phyloP scores from a whole-genome alignment of 2,113 vertebrate species.

The Tapirus terrestris region DNA sequence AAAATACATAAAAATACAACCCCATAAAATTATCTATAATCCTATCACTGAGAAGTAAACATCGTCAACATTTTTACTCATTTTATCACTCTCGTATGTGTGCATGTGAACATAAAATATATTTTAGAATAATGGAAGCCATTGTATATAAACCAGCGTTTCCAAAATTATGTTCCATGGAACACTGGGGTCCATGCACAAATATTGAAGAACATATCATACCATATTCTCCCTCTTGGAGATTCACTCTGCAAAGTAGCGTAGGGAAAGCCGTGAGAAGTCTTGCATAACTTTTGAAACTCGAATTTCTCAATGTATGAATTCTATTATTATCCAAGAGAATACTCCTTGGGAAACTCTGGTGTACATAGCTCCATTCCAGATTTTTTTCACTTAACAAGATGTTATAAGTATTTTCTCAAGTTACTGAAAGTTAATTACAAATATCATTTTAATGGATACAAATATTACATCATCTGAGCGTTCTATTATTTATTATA shows the following conservation, averaged over 20 bases:
- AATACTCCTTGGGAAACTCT: conserved; percentile 8
- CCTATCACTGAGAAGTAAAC: neutral
- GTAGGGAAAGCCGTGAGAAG: neutral
- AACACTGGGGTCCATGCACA: neutral
- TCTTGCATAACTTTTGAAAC: neutral
- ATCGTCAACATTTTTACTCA: neutral
- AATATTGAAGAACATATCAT: neutral
- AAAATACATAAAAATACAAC: conserved; percentile 14
- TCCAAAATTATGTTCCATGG: conserved; percentile 18
- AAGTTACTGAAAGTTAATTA: neutral
- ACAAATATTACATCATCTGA: neutral
- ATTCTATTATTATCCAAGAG: conserved; percentile 14
- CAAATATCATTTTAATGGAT: conserved; percentile 22
- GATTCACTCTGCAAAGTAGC: neutral
- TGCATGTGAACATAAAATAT: neutral
- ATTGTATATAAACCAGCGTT: neutral
- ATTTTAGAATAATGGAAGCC: neutral
- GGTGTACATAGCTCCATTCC: conserved; percentile 31
- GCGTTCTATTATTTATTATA: neutral
- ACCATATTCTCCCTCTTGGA: neutral
- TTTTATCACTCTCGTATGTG: neutral
- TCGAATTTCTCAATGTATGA: conserved; percentile 11
- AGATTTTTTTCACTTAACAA: conserved; percentile 2
- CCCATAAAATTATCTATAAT: neutral
- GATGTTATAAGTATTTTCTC: conserved; percentile 9